Conservation (phyloP, 2,888 invertebrate species). For the Drosophila infuscata region DNA sequence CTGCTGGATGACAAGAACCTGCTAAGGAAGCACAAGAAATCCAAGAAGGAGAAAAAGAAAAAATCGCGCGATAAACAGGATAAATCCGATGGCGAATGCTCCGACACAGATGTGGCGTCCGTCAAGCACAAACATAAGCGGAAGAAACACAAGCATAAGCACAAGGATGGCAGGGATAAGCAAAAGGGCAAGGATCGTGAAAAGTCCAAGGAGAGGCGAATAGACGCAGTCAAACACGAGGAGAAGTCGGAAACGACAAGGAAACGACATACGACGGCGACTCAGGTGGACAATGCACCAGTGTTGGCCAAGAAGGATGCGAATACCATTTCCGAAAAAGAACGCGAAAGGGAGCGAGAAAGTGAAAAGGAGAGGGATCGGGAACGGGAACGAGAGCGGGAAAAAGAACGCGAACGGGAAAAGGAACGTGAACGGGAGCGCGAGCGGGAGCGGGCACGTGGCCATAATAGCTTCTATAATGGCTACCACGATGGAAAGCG, state of each 20-base stretch:
- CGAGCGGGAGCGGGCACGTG: conserved; percentile 26
- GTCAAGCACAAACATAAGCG: conserved; percentile 75
- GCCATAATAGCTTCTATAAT: conserved; percentile 74
- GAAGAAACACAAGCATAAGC: conserved; percentile 70
- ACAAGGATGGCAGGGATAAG: conserved; percentile 61
- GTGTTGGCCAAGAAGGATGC: conserved; percentile 26
- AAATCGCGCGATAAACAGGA: conserved; percentile 49
- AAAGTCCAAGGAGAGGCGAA: conserved; percentile 52
- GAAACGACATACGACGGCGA: conserved; percentile 19
- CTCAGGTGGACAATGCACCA: conserved; percentile 1
- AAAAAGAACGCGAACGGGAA: conserved; percentile 26
- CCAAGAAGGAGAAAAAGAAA: conserved; percentile 84
- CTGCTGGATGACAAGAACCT: conserved; percentile 85
- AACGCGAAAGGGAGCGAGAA: conserved; percentile 17
- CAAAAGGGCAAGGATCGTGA: conserved; percentile 68
- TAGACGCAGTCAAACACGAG: conserved; percentile 33
- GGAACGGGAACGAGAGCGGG: conserved; percentile 32
- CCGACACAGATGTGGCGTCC: conserved; percentile 39
- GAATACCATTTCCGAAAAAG: not conserved
- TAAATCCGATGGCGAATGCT: conserved; percentile 68
- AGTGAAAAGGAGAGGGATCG: conserved; percentile 35
- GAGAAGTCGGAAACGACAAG: conserved; percentile 31
- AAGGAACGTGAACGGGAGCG: conserved; percentile 27
- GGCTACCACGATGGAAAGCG: conserved; percentile 54
- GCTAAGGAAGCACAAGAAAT: conserved; percentile 82